Conservation (phyloP, 1,140 invertebrate species). For the Listronotus bonariensis region DNA sequence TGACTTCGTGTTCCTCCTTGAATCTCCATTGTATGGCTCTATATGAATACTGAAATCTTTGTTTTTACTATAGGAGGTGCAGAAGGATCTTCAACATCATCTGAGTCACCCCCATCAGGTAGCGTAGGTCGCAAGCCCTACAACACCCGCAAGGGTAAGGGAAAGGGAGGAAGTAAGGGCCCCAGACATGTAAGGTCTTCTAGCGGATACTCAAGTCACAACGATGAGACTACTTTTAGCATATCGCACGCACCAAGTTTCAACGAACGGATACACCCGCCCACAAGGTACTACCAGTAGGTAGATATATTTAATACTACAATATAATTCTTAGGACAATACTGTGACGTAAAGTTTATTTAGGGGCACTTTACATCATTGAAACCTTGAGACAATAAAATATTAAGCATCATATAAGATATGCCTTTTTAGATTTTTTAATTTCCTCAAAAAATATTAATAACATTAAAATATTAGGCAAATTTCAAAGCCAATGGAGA, state of each 20-base stretch:
- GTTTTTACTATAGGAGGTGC: conserved; percentile 53
- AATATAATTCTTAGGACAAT: no score
- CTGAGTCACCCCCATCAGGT: conserved; percentile 65
- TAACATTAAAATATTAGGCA: no score
- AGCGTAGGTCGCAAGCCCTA: conserved; percentile 69
- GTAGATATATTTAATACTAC: no score
- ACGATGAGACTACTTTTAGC: conserved; percentile 81
- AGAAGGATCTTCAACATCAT: conserved; percentile 74
- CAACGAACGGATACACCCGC: conserved; percentile 75
- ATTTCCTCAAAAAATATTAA: no score
- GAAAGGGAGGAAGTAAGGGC: conserved; percentile 59
- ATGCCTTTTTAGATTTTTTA: no score
- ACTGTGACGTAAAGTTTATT: no score
- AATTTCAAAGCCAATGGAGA: no score
- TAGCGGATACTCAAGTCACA: conserved; percentile 77
- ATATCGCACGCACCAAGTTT: conserved; percentile 75
- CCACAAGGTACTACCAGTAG: conserved; percentile 53
- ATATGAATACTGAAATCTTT: conserved; percentile 2
- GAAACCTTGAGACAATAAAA: no score
- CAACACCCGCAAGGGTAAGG: conserved; percentile 67
- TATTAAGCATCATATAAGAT: no score
- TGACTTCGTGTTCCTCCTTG: no score
- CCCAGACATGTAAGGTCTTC: conserved; percentile 71
- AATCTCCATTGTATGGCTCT: not conserved
- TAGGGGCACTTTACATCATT: no score